Base-by-base conservation (phyloP, 2,113 vertebrate species). In the Serilophus lunatus region DNA sequence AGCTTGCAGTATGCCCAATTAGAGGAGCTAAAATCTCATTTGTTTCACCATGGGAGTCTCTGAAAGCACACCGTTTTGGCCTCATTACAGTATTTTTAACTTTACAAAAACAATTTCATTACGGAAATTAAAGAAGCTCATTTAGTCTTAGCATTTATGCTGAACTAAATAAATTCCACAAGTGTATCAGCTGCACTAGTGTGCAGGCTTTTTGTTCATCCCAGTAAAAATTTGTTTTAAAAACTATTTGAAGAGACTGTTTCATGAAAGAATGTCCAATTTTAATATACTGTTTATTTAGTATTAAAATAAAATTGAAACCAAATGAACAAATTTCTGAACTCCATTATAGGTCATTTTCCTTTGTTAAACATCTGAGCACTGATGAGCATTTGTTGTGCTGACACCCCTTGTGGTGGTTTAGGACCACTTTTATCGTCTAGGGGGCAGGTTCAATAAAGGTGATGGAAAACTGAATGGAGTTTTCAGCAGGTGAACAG, bases 71-170 rank as follows among this genome's bases (percentile, higher is more conserved):
- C 98, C 97, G 94, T 98, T 98, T 98, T 98, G 98, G 98, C 98
- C 97, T 98, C 98, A 98, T 98, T 98, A 98, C 97, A 96, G 98
- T 98, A 98, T 98, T 98, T 98, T 98, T 98, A 98, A 98, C 98
- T 98, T 98, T 97, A 98, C 97, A 97, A 98, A 98, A 98, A 98
- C 98, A 98, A 98, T 98, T 98, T 98, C 97, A 98, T 98, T 98
- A 98, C 98, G 97, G 98, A 98, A 98, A 98, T 98, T 98, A 98
- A 98, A 98, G 97, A 97, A 98, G 96, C 98, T 98, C 97, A 97
- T 98, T 98, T 98, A 97, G 97, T 94, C 92, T 96, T 95, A 66
- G 90, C 95, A 71, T 96, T 96, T 98, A 96, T 96, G 91, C 93
- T 88, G 79, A 97, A 98, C 97, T 97, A 97, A 97, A 98, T 98